These are phyloP conservation scores for Aspidoscelis tigris DNA, from an alignment of 2,113 vertebrate genomes.

Conservation along the genomic window DNA sequence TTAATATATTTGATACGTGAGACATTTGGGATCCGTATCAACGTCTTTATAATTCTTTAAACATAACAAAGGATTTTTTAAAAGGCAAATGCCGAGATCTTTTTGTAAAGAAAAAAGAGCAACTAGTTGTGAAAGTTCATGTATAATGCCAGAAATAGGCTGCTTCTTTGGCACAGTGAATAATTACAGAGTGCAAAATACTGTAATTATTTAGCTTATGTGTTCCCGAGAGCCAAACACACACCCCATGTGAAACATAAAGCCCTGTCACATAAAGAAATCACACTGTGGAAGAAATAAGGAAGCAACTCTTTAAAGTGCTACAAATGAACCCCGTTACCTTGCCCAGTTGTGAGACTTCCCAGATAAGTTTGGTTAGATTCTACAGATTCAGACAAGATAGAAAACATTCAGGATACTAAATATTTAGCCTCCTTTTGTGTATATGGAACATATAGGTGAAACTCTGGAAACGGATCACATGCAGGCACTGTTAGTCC, in stretches of 20 bases:
- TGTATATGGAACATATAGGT: neutral
- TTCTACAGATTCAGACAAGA: neutral
- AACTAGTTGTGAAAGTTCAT: neutral
- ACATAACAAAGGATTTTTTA: constrained; percentile 14
- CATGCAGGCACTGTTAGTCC: accelerated
- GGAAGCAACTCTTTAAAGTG: neutral
- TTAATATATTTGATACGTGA: constrained; percentile 27
- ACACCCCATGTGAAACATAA: neutral
- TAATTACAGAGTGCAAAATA: constrained; percentile 52
- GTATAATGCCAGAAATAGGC: constrained; percentile 48
- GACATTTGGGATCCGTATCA: neutral
- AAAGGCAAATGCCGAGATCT: neutral
- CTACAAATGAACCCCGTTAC: neutral
- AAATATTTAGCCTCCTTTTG: neutral
- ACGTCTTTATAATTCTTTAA: neutral
- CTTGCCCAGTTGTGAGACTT: constrained; percentile 13
- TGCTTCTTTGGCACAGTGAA: constrained; percentile 38
- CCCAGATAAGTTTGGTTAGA: constrained; percentile 36
- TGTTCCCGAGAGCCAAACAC: constrained; percentile 49
- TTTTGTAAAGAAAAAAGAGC: neutral
- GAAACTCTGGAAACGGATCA: accelerated
- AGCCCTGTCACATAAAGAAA: neutral
- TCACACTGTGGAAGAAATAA: neutral
- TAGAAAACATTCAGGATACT: constrained; percentile 34
- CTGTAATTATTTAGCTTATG: constrained; percentile 45